Evolutionary conservation across 1,140 invertebrate genomes (phyloP), one percentile per base, ranked within the genome.

Genomic region (Aphelenchoides besseyi): DNA sequence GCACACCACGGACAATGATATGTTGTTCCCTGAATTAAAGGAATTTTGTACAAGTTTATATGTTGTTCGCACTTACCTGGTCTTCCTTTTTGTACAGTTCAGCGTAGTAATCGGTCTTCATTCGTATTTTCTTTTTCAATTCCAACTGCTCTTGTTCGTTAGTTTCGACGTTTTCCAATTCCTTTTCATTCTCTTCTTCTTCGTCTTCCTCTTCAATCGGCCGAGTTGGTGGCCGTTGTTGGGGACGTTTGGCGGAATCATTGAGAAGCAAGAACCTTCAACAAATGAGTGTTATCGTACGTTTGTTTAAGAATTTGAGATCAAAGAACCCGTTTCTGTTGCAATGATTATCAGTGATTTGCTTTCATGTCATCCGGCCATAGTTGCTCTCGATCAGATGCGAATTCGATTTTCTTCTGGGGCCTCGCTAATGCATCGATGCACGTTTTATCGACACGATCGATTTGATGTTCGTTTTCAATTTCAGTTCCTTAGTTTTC

Each of bases 351-450:
- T 33, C 18, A 8, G 55, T 23, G 55, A 59, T 59, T 59, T 8
- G 5, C 26, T 59, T 8, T 5, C 26, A 5, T 28, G 55, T 33
- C 55, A 59, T 8, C 55, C 55, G 26, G 5, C 55, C 5, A 33
- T 59, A 8, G 23, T 18, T 8, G 55, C 55, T 8, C 32, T 59
- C 5, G 55, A 59, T 59, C 55, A 59, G 23, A 5, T 5, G 55
- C 26, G 18, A 5, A 33, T 59, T 59, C 55, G 12, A 59, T 33
- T 59, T 59, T 23, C 55, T 8, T 59, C 55, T 33, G 55, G 55
- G 12, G 55, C 55, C 26, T 59, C 55, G 55, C 12, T 59, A 28
- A 59, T 12, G 5, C 55, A 59, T 23, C 5, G 23, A 33, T 5
- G 5, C 55, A 8, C 5, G 5, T 8, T 59, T 33, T 18, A 29